A percentile compares a stretch with the other conserved stretches of the same genome.
Evolutionary conservation across 2,797 vertebrate genomes (phyloP).

Genomic region (Denticeps clupeoides): DNA sequence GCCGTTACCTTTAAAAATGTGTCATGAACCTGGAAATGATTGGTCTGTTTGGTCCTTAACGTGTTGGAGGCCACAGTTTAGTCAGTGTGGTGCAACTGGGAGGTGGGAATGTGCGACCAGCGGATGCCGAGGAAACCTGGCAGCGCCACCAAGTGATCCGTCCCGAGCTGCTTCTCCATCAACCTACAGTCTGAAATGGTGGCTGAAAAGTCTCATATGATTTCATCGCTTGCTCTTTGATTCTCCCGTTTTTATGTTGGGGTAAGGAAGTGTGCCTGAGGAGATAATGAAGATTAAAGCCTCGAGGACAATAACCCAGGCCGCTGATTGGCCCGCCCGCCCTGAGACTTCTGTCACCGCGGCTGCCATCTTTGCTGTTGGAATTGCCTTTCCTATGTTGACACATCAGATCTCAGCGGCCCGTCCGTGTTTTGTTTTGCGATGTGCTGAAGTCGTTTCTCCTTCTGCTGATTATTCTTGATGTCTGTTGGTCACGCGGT

Average conservation of each 20-base stretch:
- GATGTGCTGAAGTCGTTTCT: neutral
- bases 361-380: neutral
- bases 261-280: no score
- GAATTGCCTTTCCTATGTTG: neutral
- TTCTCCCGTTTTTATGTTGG: no score
- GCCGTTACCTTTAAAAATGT: no score
- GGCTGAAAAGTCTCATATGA: no score
- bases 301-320: neutral
- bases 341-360: neutral
- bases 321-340: neutral
- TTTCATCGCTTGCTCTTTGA: no score
- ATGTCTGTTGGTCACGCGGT: neutral
- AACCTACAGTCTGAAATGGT: no score
- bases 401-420: neutral
- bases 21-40: no score
- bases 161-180: no score
- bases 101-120: constrained; percentile 60
- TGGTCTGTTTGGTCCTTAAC: no score
- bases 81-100: constrained; percentile 66
- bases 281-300: neutral
- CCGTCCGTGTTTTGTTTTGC: neutral
- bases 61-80: no score
- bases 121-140: constrained; percentile 43
- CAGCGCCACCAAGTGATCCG: no score
- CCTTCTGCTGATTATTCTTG: neutral